These are phyloP conservation scores for Acanthis flammea DNA, from an alignment of 2,797 vertebrate genomes.

Conservation along the genomic window DNA sequence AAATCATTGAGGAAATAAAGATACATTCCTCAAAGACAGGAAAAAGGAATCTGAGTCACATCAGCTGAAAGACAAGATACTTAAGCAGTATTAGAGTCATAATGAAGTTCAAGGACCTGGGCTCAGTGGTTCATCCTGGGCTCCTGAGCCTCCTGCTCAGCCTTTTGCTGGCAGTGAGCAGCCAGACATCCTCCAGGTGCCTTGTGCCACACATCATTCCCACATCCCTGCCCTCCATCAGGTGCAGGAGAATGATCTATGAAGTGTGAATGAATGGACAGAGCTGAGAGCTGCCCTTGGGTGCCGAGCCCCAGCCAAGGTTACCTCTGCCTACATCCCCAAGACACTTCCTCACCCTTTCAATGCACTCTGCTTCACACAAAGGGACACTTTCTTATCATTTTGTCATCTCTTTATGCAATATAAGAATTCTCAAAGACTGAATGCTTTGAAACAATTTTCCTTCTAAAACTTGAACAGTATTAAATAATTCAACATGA, in stretches of 20 bases:
- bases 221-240: not conserved
- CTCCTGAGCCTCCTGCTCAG: not conserved
- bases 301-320: not conserved
- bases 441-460: not conserved
- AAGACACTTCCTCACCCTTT: not conserved
- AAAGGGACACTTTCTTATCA: not conserved
- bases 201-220: fast-evolving
- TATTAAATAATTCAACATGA: not conserved
- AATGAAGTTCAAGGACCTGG: not conserved
- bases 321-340: not conserved
- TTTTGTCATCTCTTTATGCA: not conserved
- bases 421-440: not conserved
- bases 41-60: not conserved
- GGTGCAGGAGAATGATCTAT: not conserved
- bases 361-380: not conserved
- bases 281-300: not conserved
- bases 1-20: not conserved
- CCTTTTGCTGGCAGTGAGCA: not conserved
- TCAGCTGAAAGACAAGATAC: not conserved
- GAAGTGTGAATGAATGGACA: not conserved
- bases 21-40: not conserved
- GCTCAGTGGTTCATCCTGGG: not conserved
- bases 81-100: not conserved
- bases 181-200: not conserved
- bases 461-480: not conserved